Evolutionary conservation across 2,797 vertebrate genomes (phyloP).

Genomic region (Myiothlypis coronata): DNA sequence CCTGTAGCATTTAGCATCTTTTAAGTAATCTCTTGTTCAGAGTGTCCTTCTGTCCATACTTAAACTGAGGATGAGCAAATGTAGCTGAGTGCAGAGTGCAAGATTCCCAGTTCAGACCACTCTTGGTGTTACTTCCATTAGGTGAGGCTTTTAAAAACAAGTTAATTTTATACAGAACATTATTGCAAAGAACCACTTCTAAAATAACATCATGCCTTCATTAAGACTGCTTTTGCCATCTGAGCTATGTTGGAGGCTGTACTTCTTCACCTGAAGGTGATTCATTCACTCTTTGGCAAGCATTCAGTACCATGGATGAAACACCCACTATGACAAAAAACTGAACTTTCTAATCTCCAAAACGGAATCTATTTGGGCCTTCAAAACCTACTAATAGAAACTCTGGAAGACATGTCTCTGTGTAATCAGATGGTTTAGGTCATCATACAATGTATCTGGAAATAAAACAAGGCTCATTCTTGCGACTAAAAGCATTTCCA

Average conservation of each 20-base stretch:
- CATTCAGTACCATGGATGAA: neutral
- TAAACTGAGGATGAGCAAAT: neutral
- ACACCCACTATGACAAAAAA: conserved; percentile 12
- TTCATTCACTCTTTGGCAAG: neutral
- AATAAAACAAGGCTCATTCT: conserved; percentile 65
- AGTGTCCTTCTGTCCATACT: neutral
- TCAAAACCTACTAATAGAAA: conserved; percentile 17
- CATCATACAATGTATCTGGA: conserved; percentile 36
- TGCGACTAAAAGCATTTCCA: conserved; percentile 29
- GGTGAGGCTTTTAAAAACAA: neutral
- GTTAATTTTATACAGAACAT: neutral
- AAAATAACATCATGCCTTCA: neutral
- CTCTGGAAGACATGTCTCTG: neutral
- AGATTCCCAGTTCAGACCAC: neutral
- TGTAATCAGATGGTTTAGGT: conserved; percentile 16
- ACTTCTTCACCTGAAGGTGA: neutral
- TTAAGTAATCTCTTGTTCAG: neutral
- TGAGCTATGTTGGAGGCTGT: neutral
- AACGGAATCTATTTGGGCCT: neutral
- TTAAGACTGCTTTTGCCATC: neutral
- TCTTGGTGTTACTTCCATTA: neutral
- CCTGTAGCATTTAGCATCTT: neutral
- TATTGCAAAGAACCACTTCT: neutral
- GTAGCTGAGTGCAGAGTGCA: neutral
- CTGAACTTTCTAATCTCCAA: conserved; percentile 22